Evolutionary conservation across 2,113 vertebrate species (phyloP), one percentile per base, ranked within the genome.

Genomic region (Myocastor coypus): DNA sequence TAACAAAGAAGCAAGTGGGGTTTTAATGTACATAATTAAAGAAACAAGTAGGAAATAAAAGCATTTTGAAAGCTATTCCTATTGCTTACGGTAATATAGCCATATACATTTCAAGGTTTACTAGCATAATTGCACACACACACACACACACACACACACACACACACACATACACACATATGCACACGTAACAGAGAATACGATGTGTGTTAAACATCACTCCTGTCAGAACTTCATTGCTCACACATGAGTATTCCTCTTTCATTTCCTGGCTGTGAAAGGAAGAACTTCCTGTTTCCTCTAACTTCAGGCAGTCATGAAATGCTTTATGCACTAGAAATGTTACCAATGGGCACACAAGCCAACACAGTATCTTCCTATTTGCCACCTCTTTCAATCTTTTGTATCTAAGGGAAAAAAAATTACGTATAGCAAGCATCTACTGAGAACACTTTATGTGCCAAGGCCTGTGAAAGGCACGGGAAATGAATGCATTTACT

Each of bases 21-120:
- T 57, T 81, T 91, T 91, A 68, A 66, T 83, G n/a, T 61, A 55
- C 52, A 57, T 83, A n/a, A 1, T 86, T 89, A 63, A 89, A 89
- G 2, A 96, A 93, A 64, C 73, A 66, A 59, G 64, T 57, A 22
- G 5, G n/a, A 52, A 92, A 42, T 68, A 37, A 11, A 94, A 69
- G 1, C 37, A 34, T 61, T 64, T 88, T 20, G 37, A 11, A 77
- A 63, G n/a, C 10, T 69, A 55, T 61, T 55, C 1, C 30, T 64
- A 59, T 80, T 37, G 61, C 20, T 93, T 30, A 55, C 5, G 7
- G 34, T 22, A 61, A 22, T 10, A 37, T 12, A 28, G 28, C 30
- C 17, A 34, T 34, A 82, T 50, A n/a, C 1, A 40, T 71, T 83
- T 94, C 40, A 64, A 91, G 34, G 55, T 69, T 61, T 77, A 55